phyloP scores from a whole-genome alignment of 37 sponge, comb jelly and placozoan species.

The Mnemiopsis leidyi region DNA sequence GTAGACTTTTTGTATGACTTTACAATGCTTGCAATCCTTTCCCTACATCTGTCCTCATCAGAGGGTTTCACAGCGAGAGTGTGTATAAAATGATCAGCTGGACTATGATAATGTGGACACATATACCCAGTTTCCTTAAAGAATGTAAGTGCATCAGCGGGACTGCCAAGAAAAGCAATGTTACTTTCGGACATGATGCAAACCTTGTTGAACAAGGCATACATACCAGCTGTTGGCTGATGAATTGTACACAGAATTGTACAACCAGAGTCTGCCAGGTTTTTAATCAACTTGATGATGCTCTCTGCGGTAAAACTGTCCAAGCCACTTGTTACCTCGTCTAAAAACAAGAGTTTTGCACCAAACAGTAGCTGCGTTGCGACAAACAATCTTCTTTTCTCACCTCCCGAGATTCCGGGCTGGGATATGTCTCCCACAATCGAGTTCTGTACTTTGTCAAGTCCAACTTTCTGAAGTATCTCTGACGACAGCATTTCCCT shows the following conservation, averaged over 20 bases:
- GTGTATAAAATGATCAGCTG: not conserved
- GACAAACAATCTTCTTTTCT: too few relatives aligned
- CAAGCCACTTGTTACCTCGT: not conserved
- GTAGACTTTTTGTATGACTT: not conserved
- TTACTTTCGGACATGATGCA: not conserved
- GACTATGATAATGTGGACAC: not conserved
- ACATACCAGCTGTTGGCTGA: not conserved
- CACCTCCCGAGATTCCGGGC: too few relatives aligned
- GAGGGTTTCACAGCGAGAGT: not conserved
- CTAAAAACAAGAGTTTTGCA: not conserved
- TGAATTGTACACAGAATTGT: conserved; percentile 25
- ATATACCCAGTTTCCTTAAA: not conserved
- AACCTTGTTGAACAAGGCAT: not conserved
- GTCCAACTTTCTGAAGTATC: too few relatives aligned
- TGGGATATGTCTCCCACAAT: too few relatives aligned
- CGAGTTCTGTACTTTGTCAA: too few relatives aligned
- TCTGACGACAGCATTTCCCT: too few relatives aligned
- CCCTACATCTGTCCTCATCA: not conserved
- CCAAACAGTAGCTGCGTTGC: not conserved
- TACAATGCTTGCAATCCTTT: not conserved
- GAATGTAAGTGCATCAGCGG: not conserved
- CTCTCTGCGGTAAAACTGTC: conserved; percentile 1
- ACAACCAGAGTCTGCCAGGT: not conserved
- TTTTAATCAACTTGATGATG: not conserved
- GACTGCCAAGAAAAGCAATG: not conserved